Evolutionary conservation across 2,113 vertebrate genomes (phyloP), one percentile per base, ranked within the genome.

Genomic region (Mola mola): DNA sequence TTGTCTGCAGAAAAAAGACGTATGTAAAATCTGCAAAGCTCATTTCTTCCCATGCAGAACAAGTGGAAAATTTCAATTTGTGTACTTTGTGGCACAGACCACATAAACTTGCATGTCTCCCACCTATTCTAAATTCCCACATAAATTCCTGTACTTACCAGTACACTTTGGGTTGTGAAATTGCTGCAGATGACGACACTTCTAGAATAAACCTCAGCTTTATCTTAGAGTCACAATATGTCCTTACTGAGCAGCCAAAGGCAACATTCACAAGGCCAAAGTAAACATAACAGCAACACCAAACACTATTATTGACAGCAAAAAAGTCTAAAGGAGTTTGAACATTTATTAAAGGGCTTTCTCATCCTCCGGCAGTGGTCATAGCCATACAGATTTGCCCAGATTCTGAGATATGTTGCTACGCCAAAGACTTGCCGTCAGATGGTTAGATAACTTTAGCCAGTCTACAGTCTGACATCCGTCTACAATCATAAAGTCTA

Each of bases 251-350:
- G 46, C 36, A 4, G 47, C 70, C 60, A 75, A 56, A 50, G 42
- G 58, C 36, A 64, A 59, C 70, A 47, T 24, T 44, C 5, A 17
- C 6, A 1, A 15, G 34, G 78, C 80, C 82, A 84, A 85, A 56
- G 49, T 47, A 73, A 80, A 87, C 36, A 56, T 62, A 82, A 72
- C 36, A 79, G 42, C 51, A 63, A 55, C 60, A 81, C 57, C 55
- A 69, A 48, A 58, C 37, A 17, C 48, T 58, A 26, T 41, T 81
- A 53, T 78, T 50, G 43, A 67, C 47, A 57, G 29, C 10, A 58
- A 52, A 82, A 79, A 53, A 29, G 26, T 8, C 8, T 4, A 37
- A 61, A 67, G 38, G 10, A 13, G 37, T 44, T 42, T 17, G 13
- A 29, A 29, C n/a, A n/a, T n/a, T n/a, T n/a, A n/a, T n/a, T n/a